Evolutionary conservation across 2,113 vertebrate species (phyloP).

Genomic region (Labeo rohita): DNA sequence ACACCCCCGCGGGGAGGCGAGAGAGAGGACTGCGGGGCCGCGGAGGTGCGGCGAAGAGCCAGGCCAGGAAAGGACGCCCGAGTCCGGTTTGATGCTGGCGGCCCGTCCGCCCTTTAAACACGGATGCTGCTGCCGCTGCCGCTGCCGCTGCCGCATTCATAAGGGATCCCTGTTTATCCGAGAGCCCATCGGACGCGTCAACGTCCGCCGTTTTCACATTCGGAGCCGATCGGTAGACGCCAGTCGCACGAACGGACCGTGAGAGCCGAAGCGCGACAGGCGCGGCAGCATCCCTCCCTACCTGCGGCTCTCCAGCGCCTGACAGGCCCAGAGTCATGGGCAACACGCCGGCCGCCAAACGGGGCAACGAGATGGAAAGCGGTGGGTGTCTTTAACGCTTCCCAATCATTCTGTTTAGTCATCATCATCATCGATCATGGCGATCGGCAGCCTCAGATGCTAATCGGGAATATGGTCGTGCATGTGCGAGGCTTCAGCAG

Average conservation of each 20-base stretch:
- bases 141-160: constrained; percentile 18
- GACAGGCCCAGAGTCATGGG: constrained; percentile 82
- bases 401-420: neutral
- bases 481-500: neutral
- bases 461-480: neutral
- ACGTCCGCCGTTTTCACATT: neutral
- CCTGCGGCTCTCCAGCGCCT: constrained; percentile 61
- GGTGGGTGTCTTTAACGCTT: constrained; percentile 72
- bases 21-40: constrained; percentile 10
- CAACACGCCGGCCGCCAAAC: constrained; percentile 91
- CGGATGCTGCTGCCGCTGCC: constrained; percentile 19
- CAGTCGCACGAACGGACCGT: constrained; percentile 22
- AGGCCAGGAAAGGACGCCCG: constrained; percentile 30
- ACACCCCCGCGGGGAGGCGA: constrained; percentile 17
- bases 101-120: constrained; percentile 48
- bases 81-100: constrained; percentile 46
- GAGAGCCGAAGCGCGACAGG: constrained; percentile 22
- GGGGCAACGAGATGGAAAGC: constrained; percentile 90
- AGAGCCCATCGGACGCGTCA: neutral
- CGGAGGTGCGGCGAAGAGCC: constrained; percentile 30
- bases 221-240: neutral
- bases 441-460: neutral
- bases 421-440: neutral
- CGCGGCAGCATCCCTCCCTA: constrained; percentile 36
- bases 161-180: constrained; percentile 21